Evolutionary conservation across 2,113 vertebrate species (phyloP).

Genomic region (Cygnus atratus): DNA sequence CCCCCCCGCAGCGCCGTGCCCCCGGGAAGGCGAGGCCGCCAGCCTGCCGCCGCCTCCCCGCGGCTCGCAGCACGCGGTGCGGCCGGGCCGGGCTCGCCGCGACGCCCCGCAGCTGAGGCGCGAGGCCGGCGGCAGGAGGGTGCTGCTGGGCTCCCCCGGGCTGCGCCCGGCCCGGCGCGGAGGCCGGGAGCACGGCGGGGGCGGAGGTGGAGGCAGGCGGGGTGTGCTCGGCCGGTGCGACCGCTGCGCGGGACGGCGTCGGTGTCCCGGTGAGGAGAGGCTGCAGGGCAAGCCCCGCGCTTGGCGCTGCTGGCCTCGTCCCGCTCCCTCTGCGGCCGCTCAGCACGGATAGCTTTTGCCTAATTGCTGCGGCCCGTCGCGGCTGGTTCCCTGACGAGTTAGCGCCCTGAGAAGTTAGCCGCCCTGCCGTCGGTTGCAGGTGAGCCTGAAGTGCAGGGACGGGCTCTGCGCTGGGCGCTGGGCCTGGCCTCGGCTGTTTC

Average conservation of each 20-base stretch:
- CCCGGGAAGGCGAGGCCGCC: too few species aligned
- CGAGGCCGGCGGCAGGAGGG: neutral
- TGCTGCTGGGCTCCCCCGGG: neutral
- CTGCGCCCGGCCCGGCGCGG: neutral
- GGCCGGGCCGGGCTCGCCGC: neutral
- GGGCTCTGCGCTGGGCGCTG: neutral
- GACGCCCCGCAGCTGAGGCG: neutral
- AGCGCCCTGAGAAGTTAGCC: neutral
- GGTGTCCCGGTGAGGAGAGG: neutral
- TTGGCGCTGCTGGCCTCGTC: neutral
- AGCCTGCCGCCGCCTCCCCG: too few species aligned
- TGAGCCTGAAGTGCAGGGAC: neutral
- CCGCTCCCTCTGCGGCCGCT: accelerated
- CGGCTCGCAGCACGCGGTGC: neutral
- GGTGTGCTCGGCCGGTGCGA: neutral
- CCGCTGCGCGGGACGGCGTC: neutral
- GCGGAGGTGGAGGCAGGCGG: neutral
- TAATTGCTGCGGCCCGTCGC: neutral
- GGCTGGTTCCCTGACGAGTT: neutral
- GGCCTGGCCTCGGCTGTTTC: neutral
- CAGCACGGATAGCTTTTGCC: neutral
- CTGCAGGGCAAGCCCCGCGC: neutral
- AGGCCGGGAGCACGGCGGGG: neutral
- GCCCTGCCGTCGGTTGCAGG: neutral
- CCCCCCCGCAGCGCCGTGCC: too few species aligned